A percentile compares a stretch with the other conserved stretches of the same genome.
Evolutionary conservation across 35 echinoderm and acorn worm species (phyloP).

Genomic region (Lytechinus variegatus): DNA sequence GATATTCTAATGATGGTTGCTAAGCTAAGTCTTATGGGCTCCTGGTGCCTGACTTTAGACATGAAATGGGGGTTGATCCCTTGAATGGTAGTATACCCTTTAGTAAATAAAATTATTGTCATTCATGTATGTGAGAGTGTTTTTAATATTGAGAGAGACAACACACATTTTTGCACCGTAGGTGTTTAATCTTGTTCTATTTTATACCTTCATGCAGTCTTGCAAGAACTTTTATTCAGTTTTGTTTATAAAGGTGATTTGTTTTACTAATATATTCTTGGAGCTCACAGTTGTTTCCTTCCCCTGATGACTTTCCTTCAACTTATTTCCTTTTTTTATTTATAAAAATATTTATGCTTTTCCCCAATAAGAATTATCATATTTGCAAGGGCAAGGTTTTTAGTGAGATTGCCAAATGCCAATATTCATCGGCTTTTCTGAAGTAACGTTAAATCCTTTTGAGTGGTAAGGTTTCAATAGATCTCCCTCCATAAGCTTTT

Average conservation of each 20-base stretch:
- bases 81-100: too few relatives aligned
- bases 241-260: not conserved
- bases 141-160: too few relatives aligned
- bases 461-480: not conserved
- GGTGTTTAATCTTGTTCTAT: not conserved
- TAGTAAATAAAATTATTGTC: too few relatives aligned
- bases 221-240: not conserved
- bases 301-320: too few relatives aligned
- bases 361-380: not conserved
- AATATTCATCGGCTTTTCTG: not conserved
- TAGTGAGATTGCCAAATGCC: not conserved
- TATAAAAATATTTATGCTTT: not conserved
- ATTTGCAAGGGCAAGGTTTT: not conserved
- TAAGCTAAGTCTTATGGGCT: too few relatives aligned
- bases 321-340: too few relatives aligned
- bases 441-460: not conserved
- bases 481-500: not conserved
- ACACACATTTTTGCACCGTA: too few relatives aligned
- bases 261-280: not conserved
- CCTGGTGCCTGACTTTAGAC: too few relatives aligned
- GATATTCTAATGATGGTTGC: too few relatives aligned
- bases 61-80: too few relatives aligned
- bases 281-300: not conserved
- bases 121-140: too few relatives aligned
- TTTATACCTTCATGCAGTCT: not conserved